These are phyloP conservation scores for Nomada goodeniana DNA, from an alignment of 2,888 invertebrate genomes.

Conservation along the genomic window DNA sequence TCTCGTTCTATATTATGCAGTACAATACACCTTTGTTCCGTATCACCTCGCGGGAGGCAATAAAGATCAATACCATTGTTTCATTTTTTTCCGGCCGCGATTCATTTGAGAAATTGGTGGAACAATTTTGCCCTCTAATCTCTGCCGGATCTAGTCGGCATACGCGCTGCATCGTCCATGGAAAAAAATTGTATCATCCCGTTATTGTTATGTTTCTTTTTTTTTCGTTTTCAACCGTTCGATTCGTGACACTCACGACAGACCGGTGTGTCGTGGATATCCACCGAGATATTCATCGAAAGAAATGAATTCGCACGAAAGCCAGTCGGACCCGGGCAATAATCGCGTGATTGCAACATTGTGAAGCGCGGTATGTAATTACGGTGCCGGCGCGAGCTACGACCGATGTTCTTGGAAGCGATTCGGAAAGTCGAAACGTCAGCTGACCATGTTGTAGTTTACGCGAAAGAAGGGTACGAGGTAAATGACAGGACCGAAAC, in stretches of 20 bases:
- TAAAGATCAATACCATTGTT: no score
- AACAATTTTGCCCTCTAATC: no score
- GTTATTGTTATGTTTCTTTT: no score
- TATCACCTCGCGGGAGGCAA: no score
- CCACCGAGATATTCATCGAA: conserved; percentile 29
- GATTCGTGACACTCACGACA: background rate
- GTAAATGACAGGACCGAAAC: conserved; percentile 56
- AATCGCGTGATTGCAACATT: conserved; percentile 67
- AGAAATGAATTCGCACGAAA: conserved; percentile 52
- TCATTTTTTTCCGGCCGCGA: no score
- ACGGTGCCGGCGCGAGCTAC: conserved; percentile 59
- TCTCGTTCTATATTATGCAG: no score
- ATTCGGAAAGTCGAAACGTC: conserved; percentile 68
- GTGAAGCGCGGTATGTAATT: conserved; percentile 60
- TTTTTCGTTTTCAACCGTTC: background rate
- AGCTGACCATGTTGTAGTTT: conserved; percentile 59
- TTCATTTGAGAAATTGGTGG: no score
- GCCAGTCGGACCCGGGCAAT: conserved; percentile 23
- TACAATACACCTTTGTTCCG: no score
- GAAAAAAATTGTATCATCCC: background rate
- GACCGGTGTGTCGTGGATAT: background rate
- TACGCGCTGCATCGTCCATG: background rate
- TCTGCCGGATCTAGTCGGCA: no score
- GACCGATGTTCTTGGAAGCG: conserved; percentile 69
- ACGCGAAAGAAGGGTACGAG: conserved; percentile 58